phyloP scores from a whole-genome alignment of 2,888 invertebrate species.

The Aleiodes leptofemur region DNA sequence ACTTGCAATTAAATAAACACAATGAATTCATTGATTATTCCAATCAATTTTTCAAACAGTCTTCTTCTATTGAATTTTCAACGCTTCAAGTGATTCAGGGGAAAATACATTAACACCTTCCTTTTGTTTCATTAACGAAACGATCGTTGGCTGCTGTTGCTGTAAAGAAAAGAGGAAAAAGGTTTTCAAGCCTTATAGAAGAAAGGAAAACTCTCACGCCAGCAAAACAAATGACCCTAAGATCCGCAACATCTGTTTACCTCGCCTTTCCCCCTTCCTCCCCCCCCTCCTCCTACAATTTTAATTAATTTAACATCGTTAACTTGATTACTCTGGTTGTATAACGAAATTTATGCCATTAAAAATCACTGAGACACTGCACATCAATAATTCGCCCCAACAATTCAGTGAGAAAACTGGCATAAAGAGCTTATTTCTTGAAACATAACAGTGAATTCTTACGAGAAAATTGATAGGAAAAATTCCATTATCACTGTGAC shows the following conservation, averaged over 20 bases:
- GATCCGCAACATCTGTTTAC: conserved; percentile 47
- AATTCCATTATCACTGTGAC: conserved; percentile 28
- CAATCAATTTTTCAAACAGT: conserved; percentile 20
- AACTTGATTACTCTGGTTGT: conserved; percentile 18
- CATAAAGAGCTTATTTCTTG: not conserved
- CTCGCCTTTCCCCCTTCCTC: not conserved
- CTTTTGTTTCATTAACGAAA: conserved; percentile 47
- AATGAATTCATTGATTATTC: conserved; percentile 19
- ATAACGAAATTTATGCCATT: conserved; percentile 17
- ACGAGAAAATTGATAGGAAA: conserved; percentile 2
- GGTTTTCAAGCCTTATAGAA: conserved; percentile 12
- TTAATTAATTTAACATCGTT: conserved; percentile 47
- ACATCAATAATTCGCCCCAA: not conserved
- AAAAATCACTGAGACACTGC: conserved; percentile 7
- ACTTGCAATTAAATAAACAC: conserved; percentile 5
- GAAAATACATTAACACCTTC: conserved; percentile 50
- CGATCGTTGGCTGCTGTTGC: conserved; percentile 11
- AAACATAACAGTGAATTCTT: conserved; percentile 3
- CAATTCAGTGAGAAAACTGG: too few relatives aligned
- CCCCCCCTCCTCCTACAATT: conserved; percentile 27
- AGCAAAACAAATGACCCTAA: conserved; percentile 46
- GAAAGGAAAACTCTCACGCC: conserved; percentile 27
- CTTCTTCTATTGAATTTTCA: conserved; percentile 33
- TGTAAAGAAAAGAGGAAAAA: conserved; percentile 27
- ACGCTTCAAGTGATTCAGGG: conserved; percentile 35